phyloP scores from a whole-genome alignment of 2,888 invertebrate genomes.

The Oscheius sp. region DNA sequence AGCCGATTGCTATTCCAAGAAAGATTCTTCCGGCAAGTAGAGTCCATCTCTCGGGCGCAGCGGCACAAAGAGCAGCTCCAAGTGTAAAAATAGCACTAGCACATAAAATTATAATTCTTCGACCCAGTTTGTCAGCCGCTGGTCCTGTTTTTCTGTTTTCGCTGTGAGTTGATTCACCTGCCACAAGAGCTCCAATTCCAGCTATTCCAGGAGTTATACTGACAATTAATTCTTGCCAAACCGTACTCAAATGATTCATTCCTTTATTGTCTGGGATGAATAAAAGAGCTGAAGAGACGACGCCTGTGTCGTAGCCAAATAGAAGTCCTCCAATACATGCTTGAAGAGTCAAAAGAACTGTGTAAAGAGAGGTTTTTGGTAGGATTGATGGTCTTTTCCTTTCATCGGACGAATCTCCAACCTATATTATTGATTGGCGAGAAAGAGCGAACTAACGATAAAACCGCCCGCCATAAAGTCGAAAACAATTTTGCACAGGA shows the following conservation, averaged over 20 bases:
- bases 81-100: slow-evolving; percentile 73
- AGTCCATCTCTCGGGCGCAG: slow-evolving; percentile 51
- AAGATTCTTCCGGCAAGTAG: slow-evolving; percentile 61
- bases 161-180: slow-evolving; percentile 63
- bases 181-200: slow-evolving; percentile 51
- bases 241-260: slow-evolving; percentile 52
- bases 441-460: neutral
- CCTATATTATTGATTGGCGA: neutral
- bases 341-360: slow-evolving; percentile 44
- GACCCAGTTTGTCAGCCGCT: slow-evolving; percentile 73
- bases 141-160: slow-evolving; percentile 67
- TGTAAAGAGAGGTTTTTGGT: slow-evolving; percentile 11
- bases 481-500: neutral
- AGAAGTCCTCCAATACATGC: slow-evolving; percentile 67
- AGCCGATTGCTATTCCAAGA: slow-evolving; percentile 64
- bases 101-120: slow-evolving; percentile 73
- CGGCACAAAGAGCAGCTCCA: slow-evolving; percentile 72
- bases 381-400: neutral
- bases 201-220: slow-evolving; percentile 61
- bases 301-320: slow-evolving; percentile 77
- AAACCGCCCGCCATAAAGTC: slow-evolving; percentile 15
- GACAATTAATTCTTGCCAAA: slow-evolving; percentile 67
- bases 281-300: slow-evolving; percentile 73
- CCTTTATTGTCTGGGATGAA: slow-evolving; percentile 55
- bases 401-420: neutral